Evolutionary conservation across 53 echinoderm and acorn worm species (phyloP).

Genomic region (Apostichopus leukothele): DNA sequence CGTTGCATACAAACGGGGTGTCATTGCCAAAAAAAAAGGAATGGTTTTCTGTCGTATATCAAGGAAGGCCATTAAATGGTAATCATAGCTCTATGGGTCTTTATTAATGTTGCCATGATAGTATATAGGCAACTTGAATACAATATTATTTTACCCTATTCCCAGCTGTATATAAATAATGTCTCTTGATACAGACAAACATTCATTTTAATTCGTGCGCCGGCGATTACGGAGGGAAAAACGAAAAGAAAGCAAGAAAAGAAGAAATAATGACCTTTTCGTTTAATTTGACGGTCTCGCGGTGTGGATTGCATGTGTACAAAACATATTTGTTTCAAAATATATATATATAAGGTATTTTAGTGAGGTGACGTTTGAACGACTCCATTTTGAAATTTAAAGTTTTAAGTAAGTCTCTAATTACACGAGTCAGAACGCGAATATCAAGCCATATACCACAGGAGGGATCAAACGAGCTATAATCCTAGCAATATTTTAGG

Average conservation of each 20-base stretch:
- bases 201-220: background rate
- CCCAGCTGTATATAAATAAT: conserved; percentile 43
- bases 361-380: too few species aligned
- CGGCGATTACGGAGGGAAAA: background rate
- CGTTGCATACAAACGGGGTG: conserved; percentile 25
- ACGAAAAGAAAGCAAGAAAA: too few species aligned
- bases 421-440: too few species aligned
- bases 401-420: too few species aligned
- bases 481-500: too few species aligned
- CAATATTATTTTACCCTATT: conserved; percentile 17
- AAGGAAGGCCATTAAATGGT: conserved; percentile 9
- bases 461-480: too few species aligned
- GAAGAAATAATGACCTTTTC: background rate
- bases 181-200: conserved; percentile 5
- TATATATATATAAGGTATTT: too few species aligned
- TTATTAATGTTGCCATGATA: background rate
- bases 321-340: too few species aligned
- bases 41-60: background rate
- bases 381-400: too few species aligned
- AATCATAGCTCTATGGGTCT: conserved; percentile 1
- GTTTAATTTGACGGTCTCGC: too few species aligned
- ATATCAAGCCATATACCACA: too few species aligned
- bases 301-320: too few species aligned
- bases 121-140: background rate
- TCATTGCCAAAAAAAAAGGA: conserved; percentile 5